Percentiles rank a stretch among this genome's conserved stretches.
These are phyloP conservation scores for Agapornis canus DNA, from an alignment of 2,797 vertebrate genomes.

Conservation along the genomic window DNA sequence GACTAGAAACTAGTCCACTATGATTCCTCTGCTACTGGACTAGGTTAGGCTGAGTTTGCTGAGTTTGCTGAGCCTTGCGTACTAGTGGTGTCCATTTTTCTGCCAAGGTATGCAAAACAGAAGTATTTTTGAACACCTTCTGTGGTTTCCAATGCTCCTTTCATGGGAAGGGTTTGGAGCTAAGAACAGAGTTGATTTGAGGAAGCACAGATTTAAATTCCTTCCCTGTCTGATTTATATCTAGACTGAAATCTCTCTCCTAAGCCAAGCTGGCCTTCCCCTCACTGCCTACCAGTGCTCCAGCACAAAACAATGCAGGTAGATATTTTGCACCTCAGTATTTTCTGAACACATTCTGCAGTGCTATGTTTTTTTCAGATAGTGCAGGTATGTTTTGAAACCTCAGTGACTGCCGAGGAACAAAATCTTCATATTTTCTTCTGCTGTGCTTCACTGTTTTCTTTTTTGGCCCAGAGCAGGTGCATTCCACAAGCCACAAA, in stretches of 20 bases:
- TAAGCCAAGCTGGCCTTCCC: neutral
- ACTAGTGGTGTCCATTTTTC: neutral
- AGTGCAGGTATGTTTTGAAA: neutral
- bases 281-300: neutral
- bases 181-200: neutral
- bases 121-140: neutral
- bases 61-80: neutral
- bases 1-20: neutral
- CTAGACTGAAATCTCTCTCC: neutral
- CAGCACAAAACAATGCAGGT: neutral
- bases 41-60: neutral
- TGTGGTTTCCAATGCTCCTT: neutral
- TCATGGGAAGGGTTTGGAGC: neutral
- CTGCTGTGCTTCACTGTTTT: neutral
- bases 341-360: neutral
- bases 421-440: neutral
- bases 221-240: neutral
- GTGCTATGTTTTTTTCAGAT: neutral
- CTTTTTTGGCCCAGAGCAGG: neutral
- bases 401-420: neutral
- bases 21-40: neutral
- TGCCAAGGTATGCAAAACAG: neutral
- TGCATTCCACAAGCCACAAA: neutral
- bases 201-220: neutral
- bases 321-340: neutral